These are phyloP conservation scores for Eupithecia centaureata DNA, from an alignment of 2,888 invertebrate species.

Conservation along the genomic window DNA sequence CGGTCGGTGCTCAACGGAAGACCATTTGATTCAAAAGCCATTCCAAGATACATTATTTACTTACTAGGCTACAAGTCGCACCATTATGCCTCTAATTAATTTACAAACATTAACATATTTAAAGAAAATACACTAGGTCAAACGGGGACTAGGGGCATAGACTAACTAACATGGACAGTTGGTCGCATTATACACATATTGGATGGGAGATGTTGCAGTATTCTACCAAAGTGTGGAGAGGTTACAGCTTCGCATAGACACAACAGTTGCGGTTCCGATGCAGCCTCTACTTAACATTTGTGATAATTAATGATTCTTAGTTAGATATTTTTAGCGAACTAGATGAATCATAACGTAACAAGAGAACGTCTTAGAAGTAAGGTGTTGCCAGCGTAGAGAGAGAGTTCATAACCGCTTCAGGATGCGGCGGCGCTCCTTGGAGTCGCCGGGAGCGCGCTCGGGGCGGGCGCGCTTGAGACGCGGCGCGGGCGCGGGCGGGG, in stretches of 20 bases:
- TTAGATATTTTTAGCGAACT: not conserved
- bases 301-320: not conserved
- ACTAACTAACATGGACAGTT: no score
- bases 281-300: no score
- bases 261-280: no score
- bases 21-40: no score
- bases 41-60: no score
- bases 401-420: conserved; percentile 65
- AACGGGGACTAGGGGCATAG: not conserved
- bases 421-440: conserved; percentile 61
- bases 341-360: not conserved
- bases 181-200: no score
- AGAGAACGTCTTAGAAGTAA: not conserved
- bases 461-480: conserved; percentile 10
- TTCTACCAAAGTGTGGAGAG: no score
- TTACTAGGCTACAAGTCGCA: no score
- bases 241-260: no score
- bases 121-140: not conserved
- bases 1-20: no score
- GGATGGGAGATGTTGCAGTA: not conserved
- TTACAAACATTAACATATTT: no score
- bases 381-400: not conserved
- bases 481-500: conserved; percentile 12
- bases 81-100: no score
- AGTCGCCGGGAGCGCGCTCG: conserved; percentile 47